Evolutionary conservation across 2,113 vertebrate species (phyloP).

Genomic region (Ictalurus furcatus): DNA sequence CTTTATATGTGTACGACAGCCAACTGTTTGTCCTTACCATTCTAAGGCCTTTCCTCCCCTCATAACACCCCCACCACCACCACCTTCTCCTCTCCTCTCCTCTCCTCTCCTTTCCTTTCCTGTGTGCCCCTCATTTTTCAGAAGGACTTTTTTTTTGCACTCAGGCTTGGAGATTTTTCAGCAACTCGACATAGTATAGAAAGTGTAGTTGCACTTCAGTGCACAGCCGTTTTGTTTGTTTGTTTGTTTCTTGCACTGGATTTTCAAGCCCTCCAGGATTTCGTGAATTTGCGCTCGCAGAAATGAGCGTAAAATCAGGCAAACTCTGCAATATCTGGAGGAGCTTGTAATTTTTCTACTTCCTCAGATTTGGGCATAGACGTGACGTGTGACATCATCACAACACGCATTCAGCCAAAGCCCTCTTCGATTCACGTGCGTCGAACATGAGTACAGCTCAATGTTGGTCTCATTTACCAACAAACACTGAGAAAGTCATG

Average conservation of each 20-base stretch:
- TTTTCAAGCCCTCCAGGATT: background rate
- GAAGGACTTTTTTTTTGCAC: slow-evolving; percentile 62
- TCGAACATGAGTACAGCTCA: no score
- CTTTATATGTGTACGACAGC: slow-evolving; percentile 38
- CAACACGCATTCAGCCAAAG: no score
- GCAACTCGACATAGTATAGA: slow-evolving; percentile 78
- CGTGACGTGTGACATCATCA: no score
- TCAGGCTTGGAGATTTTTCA: slow-evolving; percentile 72
- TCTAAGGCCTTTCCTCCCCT: background rate
- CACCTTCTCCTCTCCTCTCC: background rate
- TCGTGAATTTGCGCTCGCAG: no score
- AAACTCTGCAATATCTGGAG: no score
- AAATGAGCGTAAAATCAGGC: no score
- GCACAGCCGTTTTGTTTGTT: slow-evolving; percentile 67
- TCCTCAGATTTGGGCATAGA: no score
- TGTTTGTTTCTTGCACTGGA: background rate
- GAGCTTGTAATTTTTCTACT: no score
- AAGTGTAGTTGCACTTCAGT: slow-evolving; percentile 82
- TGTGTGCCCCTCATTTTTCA: slow-evolving; percentile 8
- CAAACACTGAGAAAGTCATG: no score
- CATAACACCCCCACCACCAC: background rate
- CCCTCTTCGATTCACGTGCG: no score
- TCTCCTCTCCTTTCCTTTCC: slow-evolving; percentile 4
- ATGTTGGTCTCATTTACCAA: no score
- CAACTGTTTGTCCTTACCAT: slow-evolving; percentile 38